These are phyloP conservation scores for Choloepus didactylus DNA, from an alignment of 2,797 vertebrate genomes.

Conservation along the genomic window DNA sequence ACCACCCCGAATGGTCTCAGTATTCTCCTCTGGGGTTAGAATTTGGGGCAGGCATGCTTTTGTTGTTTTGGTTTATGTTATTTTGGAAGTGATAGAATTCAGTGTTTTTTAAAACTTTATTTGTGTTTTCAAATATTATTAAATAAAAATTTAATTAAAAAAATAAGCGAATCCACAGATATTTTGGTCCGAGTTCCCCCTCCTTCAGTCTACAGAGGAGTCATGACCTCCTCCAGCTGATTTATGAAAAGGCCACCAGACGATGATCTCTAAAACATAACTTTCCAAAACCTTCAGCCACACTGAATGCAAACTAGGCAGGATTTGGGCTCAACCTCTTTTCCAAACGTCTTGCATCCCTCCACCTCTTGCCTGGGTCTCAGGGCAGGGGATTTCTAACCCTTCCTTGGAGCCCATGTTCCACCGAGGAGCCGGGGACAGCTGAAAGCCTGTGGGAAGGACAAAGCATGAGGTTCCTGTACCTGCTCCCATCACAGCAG, in stretches of 20 bases:
- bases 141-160: slow-evolving; percentile 43
- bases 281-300: background rate
- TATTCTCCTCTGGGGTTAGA: background rate
- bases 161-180: slow-evolving; percentile 6
- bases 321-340: background rate
- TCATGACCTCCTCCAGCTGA: background rate
- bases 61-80: background rate
- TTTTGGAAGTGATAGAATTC: background rate
- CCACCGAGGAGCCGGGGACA: fast-evolving
- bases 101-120: background rate
- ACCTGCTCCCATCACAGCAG: background rate
- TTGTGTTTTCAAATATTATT: slow-evolving; percentile 11
- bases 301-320: background rate
- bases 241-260: background rate
- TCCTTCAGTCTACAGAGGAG: background rate
- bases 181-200: background rate
- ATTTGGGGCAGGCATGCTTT: background rate
- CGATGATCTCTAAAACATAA: background rate
- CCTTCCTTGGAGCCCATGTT: background rate
- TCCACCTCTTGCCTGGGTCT: background rate
- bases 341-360: background rate
- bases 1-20: background rate
- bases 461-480: background rate
- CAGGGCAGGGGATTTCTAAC: background rate
- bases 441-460: background rate